phyloP scores from a whole-genome alignment of 2,888 invertebrate species.

The Lacanobia oleracea region DNA sequence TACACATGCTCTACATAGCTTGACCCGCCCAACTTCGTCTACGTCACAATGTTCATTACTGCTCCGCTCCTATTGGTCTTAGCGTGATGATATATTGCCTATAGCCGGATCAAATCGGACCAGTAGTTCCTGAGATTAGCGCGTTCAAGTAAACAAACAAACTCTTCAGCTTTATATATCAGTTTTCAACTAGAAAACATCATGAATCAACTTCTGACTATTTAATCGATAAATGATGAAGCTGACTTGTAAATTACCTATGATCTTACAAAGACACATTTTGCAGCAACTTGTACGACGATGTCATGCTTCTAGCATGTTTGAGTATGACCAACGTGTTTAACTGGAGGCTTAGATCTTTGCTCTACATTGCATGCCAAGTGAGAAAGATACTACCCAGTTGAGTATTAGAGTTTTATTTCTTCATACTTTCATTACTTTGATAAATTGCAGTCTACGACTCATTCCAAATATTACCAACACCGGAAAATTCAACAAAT shows the following conservation, averaged over 20 bases:
- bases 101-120: no score
- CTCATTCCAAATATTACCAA: conserved; percentile 27
- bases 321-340: conserved; percentile 1
- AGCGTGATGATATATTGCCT: no score
- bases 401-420: not conserved
- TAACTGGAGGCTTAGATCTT: not conserved
- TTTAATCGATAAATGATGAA: not conserved
- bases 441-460: conserved; percentile 5
- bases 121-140: no score
- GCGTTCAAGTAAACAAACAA: no score
- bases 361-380: conserved; percentile 3
- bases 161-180: no score
- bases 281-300: not conserved
- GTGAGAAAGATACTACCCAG: not conserved
- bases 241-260: conserved; percentile 1
- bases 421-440: conserved; percentile 17
- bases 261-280: not conserved
- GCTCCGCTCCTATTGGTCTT: no score
- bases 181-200: not conserved
- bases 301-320: not conserved
- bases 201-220: not conserved
- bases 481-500: conserved; percentile 2
- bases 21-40: no score
- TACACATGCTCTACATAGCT: no score
- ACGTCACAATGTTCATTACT: no score